These are phyloP conservation scores for Tiliqua scincoides DNA, from an alignment of 2,113 vertebrate species.

Conservation along the genomic window DNA sequence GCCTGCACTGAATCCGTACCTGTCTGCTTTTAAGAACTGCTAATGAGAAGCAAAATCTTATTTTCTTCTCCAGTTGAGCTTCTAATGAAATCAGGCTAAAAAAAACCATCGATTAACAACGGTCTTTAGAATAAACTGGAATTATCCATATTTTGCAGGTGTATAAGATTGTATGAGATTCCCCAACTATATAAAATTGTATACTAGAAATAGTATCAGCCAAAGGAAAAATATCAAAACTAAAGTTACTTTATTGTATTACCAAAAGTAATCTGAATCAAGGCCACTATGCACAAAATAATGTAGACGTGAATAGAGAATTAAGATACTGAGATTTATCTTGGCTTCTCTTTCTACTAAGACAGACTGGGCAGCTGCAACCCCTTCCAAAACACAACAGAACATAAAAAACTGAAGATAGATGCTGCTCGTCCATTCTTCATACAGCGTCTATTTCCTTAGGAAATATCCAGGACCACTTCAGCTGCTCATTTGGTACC, in stretches of 20 bases:
- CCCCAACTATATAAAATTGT: not conserved
- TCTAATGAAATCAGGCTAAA: not conserved
- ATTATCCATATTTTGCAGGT: not conserved
- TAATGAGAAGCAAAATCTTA: not conserved
- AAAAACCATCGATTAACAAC: not conserved
- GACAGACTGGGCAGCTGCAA: too few relatives aligned
- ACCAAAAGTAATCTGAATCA: not conserved
- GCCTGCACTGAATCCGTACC: not conserved
- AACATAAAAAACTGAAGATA: not conserved
- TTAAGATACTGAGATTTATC: not conserved
- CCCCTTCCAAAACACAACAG: not conserved
- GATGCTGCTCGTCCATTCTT: not conserved
- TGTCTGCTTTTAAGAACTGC: not conserved
- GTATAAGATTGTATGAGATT: not conserved
- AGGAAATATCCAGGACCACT: not conserved
- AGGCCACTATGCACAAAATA: not conserved
- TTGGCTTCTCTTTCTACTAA: too few relatives aligned
- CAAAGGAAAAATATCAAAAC: not conserved
- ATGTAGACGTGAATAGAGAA: not conserved
- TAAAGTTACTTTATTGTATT: conserved; percentile 1
- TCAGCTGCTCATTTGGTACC: too few relatives aligned
- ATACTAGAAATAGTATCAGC: not conserved
- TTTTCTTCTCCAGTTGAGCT: not conserved
- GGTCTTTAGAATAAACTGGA: not conserved
- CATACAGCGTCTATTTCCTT: not conserved